Evolutionary conservation across 2,797 vertebrate species (phyloP), one percentile per base, ranked within the genome.

Genomic region (Helicolenus hilgendorfi): DNA sequence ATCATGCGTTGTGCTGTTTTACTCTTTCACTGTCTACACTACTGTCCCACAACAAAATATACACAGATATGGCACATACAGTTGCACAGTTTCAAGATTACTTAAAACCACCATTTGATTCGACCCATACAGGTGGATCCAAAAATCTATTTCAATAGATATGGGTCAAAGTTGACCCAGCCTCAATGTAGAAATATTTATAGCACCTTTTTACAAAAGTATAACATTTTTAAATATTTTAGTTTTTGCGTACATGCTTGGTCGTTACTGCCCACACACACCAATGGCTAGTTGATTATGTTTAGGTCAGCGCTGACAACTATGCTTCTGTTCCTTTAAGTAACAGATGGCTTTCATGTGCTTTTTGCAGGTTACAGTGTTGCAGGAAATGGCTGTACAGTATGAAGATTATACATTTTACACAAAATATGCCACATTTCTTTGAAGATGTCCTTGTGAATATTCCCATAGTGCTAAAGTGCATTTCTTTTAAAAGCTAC

Each of bases 401-500:
- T 29, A 55, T 8, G 2, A 38, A 41, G 8, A 76, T 59, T n/a
- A 24, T 76, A 88, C 24, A 24, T 68, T 80, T 63, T 31, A 20
- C 2, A 22, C 14, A 49, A 26, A 74, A 69, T 14, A 7, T 55
- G 69, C 2, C 29, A 15, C 11, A 64, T 71, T 73, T 56, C 33
- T 79, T 63, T 59, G 36, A 72, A 83, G 15, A 70, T 64, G 74
- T 88, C 79, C 83, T 91, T 93, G 90, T 69, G 62, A 80, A 69
- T 79, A 67, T 74, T 85, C 70, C 64, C 79, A 76, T 76, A 85
- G 68, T 29, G 59, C 22, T 29, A 69, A 77, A 83, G 77, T 80
- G 33, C 69, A 31, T 88, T 84, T 83, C 67, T 81, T 81, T 89
- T 83, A 88, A 91, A 91, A 93, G 79, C 79, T 24, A 22, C 82